Percentiles rank a stretch among this genome's conserved stretches.
phyloP scores from a whole-genome alignment of 2,888 invertebrate species.

The Phaonia tiefii region DNA sequence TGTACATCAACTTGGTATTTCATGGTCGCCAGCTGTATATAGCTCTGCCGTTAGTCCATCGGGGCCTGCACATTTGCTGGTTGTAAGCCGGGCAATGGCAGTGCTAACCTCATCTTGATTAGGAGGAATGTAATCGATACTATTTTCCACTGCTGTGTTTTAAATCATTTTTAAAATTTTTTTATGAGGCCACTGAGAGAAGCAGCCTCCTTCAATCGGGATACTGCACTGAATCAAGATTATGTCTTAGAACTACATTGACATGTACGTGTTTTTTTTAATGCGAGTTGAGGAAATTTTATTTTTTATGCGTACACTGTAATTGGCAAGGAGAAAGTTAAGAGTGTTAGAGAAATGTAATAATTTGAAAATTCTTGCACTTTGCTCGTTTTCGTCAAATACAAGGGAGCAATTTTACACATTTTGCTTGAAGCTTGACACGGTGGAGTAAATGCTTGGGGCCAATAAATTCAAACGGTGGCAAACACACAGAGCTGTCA shows the following conservation, averaged over 20 bases:
- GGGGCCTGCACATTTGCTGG: too few species aligned
- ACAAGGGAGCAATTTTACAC: slow-evolving; percentile 18
- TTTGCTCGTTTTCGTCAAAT: slow-evolving; percentile 46
- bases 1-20: too few species aligned
- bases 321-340: slow-evolving; percentile 46
- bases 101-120: too few species aligned
- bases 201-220: too few species aligned
- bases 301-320: slow-evolving; percentile 57
- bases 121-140: too few species aligned
- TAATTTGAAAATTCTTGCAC: slow-evolving; percentile 34
- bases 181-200: too few species aligned
- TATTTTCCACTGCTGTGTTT: too few species aligned
- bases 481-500: background rate
- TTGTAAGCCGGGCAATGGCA: too few species aligned
- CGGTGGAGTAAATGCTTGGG: slow-evolving; percentile 54
- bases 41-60: too few species aligned
- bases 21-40: too few species aligned
- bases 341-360: slow-evolving; percentile 3
- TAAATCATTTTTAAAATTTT: too few species aligned
- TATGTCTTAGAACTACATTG: background rate
- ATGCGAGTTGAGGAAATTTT: slow-evolving; percentile 44
- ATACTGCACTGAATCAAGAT: background rate
- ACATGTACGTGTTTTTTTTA: slow-evolving; percentile 44
- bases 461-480: slow-evolving; percentile 45
- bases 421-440: slow-evolving; percentile 57